Conservation (phyloP, 2,797 vertebrate species). For the Pangasius djambal region DNA sequence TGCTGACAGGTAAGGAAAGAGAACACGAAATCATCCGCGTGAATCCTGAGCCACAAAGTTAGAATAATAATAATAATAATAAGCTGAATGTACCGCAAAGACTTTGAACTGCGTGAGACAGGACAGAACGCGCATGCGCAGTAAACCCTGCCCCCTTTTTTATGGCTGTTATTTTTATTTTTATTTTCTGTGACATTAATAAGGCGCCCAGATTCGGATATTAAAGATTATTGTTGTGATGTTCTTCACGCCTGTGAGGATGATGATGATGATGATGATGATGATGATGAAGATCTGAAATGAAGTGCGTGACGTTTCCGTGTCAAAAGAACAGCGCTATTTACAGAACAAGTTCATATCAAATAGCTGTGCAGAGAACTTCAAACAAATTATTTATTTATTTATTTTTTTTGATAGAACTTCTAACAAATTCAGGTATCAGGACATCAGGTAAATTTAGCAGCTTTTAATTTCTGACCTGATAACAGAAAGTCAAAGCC, state of each 20-base stretch:
- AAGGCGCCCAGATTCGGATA: neutral
- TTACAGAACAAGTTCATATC: neutral
- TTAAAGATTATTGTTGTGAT: neutral
- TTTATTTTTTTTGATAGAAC: too few species aligned
- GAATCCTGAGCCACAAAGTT: neutral
- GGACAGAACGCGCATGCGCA: conserved; percentile 55
- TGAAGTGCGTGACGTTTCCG: neutral
- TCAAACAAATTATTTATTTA: neutral
- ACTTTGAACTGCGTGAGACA: conserved; percentile 47
- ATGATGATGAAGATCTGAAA: neutral
- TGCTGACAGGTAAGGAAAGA: neutral
- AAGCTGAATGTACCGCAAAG: conserved; percentile 31
- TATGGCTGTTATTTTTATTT: neutral
- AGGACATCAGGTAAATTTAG: neutral
- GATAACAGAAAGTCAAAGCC: neutral
- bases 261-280: too few species aligned
- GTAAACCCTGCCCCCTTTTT: conserved; percentile 26
- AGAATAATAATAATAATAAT: neutral
- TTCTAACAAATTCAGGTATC: neutral
- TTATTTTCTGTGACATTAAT: neutral
- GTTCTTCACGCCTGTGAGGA: neutral
- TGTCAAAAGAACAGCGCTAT: neutral
- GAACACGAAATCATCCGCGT: neutral
- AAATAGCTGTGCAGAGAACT: neutral
- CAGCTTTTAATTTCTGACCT: neutral